These are phyloP conservation scores for Caranx melampygus DNA, from an alignment of 2,113 vertebrate species.

Conservation along the genomic window DNA sequence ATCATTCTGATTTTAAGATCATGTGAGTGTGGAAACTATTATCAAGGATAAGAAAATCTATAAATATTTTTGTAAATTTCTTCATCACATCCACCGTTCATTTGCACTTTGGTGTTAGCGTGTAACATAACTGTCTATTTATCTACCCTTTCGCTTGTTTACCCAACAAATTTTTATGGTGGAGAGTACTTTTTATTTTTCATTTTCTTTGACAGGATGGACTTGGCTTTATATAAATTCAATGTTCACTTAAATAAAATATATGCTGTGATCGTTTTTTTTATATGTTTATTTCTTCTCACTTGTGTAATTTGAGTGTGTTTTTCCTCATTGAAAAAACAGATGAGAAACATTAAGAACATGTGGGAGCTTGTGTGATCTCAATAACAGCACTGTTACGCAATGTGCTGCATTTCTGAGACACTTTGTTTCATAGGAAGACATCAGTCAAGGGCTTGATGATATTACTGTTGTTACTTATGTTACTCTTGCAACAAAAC, in stretches of 20 bases:
- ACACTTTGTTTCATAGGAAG: no score
- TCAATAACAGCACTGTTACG: no score
- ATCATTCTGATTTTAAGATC: neutral
- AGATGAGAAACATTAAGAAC: no score
- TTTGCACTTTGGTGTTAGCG: constrained; percentile 48
- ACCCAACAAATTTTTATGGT: constrained; percentile 44
- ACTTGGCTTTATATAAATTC: constrained; percentile 70
- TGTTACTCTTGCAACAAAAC: no score
- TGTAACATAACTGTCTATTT: constrained; percentile 35
- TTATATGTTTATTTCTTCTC: neutral
- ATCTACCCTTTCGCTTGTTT: constrained; percentile 17
- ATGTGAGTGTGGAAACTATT: neutral
- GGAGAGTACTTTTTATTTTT: constrained; percentile 6
- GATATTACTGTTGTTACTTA: no score
- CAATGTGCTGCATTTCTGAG: no score
- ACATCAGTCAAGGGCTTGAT: no score
- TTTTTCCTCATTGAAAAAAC: no score
- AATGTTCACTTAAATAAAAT: constrained; percentile 74
- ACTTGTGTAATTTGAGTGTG: accelerated
- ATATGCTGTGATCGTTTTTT: constrained; percentile 51
- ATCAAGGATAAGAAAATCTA: constrained; percentile 12
- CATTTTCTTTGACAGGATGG: constrained; percentile 37
- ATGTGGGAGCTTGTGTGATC: no score
- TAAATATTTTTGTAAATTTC: constrained; percentile 23
- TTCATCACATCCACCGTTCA: constrained; percentile 22